These are phyloP conservation scores for Spheniscus mendiculus DNA, from an alignment of 2,113 vertebrate species.

Conservation along the genomic window DNA sequence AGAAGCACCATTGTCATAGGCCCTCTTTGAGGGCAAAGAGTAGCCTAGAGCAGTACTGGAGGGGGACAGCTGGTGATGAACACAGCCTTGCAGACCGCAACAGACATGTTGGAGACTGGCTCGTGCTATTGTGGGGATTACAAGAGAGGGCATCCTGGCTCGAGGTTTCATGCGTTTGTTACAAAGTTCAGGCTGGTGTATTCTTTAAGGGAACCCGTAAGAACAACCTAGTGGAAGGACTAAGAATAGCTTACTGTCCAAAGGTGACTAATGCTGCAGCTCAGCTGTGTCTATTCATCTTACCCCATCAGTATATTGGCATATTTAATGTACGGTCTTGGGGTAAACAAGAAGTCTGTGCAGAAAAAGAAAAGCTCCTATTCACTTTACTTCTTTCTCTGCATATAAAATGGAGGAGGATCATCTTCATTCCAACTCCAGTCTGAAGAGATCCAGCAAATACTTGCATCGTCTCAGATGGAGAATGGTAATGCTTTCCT, in stretches of 20 bases:
- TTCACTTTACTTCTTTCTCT: background rate
- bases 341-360: background rate
- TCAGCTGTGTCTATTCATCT: background rate
- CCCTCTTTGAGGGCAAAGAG: background rate
- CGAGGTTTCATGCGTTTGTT: background rate
- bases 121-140: background rate
- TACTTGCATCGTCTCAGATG: background rate
- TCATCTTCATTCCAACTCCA: background rate
- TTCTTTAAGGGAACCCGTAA: background rate
- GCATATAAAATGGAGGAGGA: background rate
- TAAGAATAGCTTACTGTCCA: background rate
- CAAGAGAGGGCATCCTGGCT: background rate
- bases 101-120: background rate
- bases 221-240: background rate
- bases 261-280: background rate
- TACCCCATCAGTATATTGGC: no score
- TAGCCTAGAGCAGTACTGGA: background rate
- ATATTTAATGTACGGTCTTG: background rate
- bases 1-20: background rate
- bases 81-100: background rate
- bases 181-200: accelerated
- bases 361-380: background rate
- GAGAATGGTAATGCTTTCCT: background rate
- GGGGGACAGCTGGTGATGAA: background rate
- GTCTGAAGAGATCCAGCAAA: background rate